Base-by-base conservation (phyloP, 30 jellyfish, hydroid and myxozoan genomes). In the Calvadosia cruxmelitensis region DNA sequence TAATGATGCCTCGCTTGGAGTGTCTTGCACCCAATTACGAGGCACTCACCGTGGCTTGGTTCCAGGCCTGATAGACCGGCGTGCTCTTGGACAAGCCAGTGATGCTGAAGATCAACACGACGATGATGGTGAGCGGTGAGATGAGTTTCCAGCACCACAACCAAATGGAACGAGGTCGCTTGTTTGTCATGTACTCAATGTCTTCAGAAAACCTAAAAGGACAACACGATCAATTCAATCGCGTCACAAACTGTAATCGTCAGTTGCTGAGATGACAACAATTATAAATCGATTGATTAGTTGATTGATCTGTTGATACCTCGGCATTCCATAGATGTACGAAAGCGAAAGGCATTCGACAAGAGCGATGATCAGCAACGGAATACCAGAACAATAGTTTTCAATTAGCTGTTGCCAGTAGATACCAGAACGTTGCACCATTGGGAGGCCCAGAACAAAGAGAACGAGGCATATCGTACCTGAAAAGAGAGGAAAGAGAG, bases 81-180 rank as follows among this genome's bases (percentile, higher is more conserved):
- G 94, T 73, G 51, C 63, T 61, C 16, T 70, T 76, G 1, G 95
- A 81, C 29, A 80, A 57, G 35, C 90, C 84, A 73, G 34, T 33
- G 30, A 89, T 81, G 69, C 98, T 89, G 73, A 89, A 89, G 49
- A 71, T 78, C 65, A 89, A 73, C 32, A 89, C 94, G 33, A 89
- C 71, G 1, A 89, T 80, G 29, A 89, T 81, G 3, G 85, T 70
- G 31, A 76, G 20, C 10, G 98, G 98, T 20, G 98, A 89, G 12
- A 89, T 75, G 66, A 81, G 78, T 74, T 89, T 89, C 98, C 98
- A 89, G 51, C 98, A 89, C 82, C 93, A 64, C 83, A 89, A 65
- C 98, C 98, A 89, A 49, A 89, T 89, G 5, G 69, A 57, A 23
- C 95, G 49, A 28, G 98, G 98, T 52, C 94, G 63, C 53, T 81